Percentiles rank a stretch among this genome's conserved stretches.
Evolutionary conservation across 2,113 vertebrate genomes (phyloP).

Genomic region (Phodopus roborovskii): DNA sequence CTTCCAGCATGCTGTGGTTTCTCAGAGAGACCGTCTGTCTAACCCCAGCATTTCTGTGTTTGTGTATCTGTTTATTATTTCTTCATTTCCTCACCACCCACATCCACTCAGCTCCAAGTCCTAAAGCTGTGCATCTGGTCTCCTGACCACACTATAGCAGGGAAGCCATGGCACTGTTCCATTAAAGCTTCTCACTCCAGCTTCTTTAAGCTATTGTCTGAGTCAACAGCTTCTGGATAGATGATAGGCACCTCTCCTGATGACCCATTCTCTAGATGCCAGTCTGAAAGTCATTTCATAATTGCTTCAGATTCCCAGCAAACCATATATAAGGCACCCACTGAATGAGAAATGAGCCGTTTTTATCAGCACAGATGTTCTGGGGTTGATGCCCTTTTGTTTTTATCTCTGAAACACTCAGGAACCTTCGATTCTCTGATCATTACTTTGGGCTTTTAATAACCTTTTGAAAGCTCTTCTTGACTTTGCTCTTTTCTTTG

Average conservation of each 20-base stretch:
- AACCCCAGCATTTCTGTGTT: neutral
- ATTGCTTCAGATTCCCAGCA: neutral
- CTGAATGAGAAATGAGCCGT: neutral
- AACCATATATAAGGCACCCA: neutral
- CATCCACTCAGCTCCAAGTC: neutral
- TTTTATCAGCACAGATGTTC: neutral
- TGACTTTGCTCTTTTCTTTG: conserved; percentile 51
- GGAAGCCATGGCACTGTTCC: neutral
- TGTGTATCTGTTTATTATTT: neutral
- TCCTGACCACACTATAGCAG: neutral
- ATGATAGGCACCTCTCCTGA: neutral
- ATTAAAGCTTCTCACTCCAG: neutral
- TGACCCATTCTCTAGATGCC: neutral
- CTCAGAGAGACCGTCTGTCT: neutral
- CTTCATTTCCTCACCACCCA: neutral
- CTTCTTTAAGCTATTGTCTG: neutral
- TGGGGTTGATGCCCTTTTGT: neutral
- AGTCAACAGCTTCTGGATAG: neutral
- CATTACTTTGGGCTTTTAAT: conserved; percentile 15
- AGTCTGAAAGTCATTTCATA: neutral
- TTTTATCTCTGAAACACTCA: neutral
- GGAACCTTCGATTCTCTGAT: neutral
- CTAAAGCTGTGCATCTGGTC: neutral
- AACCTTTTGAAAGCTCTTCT: neutral
- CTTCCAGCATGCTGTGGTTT: neutral